Evolutionary conservation across 2,888 invertebrate genomes (phyloP).

Genomic region (Altica lythri): DNA sequence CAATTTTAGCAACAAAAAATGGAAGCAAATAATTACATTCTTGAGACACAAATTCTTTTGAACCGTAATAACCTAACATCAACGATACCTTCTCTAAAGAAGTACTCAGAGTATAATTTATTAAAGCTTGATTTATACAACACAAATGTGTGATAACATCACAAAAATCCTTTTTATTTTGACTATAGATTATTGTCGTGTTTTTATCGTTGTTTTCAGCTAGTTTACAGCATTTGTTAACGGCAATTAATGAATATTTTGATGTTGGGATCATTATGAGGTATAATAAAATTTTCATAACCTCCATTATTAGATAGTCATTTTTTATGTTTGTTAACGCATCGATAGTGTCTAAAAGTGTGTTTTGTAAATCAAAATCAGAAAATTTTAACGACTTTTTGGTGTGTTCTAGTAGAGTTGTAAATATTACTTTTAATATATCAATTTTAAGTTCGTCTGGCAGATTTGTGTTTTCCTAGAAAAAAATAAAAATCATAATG

Average conservation of each 20-base stretch:
- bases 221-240: slow-evolving; percentile 62
- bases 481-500: slow-evolving; percentile 11
- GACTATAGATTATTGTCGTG: slow-evolving; percentile 63
- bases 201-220: slow-evolving; percentile 62
- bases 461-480: slow-evolving; percentile 34
- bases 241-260: slow-evolving; percentile 62
- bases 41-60: slow-evolving; percentile 52
- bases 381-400: slow-evolving; percentile 60
- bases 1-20: slow-evolving; percentile 64
- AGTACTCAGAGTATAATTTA: slow-evolving; percentile 63
- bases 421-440: slow-evolving; percentile 56
- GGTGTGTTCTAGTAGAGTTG: slow-evolving; percentile 58
- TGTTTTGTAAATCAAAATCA: slow-evolving; percentile 62
- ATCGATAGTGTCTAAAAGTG: slow-evolving; percentile 61
- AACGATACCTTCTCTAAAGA: slow-evolving; percentile 66
- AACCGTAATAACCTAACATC: slow-evolving; percentile 67
- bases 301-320: slow-evolving; percentile 33
- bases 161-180: slow-evolving; percentile 67
- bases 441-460: slow-evolving; percentile 53
- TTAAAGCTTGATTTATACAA: slow-evolving; percentile 62
- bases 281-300: slow-evolving; percentile 62
- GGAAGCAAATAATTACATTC: slow-evolving; percentile 73
- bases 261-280: slow-evolving; percentile 69
- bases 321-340: slow-evolving; percentile 54
- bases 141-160: slow-evolving; percentile 63